Base-by-base conservation (phyloP, 1,140 invertebrate species). In the Pseudachorutes palmiensis region DNA sequence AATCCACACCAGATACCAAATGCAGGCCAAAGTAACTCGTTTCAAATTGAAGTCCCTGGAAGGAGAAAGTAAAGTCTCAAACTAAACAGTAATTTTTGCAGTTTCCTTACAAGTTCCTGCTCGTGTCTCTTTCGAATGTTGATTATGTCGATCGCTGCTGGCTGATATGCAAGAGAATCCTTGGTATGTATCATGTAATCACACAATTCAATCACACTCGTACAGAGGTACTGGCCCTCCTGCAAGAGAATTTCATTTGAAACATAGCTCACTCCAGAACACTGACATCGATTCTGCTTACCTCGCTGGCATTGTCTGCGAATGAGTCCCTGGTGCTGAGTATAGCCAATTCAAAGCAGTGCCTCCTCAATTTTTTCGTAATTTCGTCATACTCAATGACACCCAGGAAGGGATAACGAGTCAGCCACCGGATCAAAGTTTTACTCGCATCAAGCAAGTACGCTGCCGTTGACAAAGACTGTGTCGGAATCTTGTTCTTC, bases 141-240 rank as follows among this genome's bases (percentile, higher is more conserved):
- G 19, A 74, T 70, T 1, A 74, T 66, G 41, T 74, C 72, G 14
- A 71, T 59, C 19, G 70, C 70, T 0, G 72, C 70, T 1, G 72
- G 72, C 62, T 74, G 72, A 65, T 72, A 69, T 3, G 66, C 51
- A 22, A 74, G 51, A 2, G 60, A 65, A 51, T 74, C 72, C 29
- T 70, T 70, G 1, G 64, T 63, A 48, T 68, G 26, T 28, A 74
- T 71, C 2, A 74, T 62, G 12, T 58, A 24, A 30, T 74, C 72
- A 60, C 72, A 74, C 0, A 74, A 19, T 60, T 74, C 70, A 33
- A 74, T 74, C 16, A 71, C 69, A 30, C 70, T 74, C 19, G 72
- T 74, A 33, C 72, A 74, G 5, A 74, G 62, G 30, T 74, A 74
- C 32, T 71, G 68, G 33, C 68, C 70, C 49, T 74, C 72, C 70